Evolutionary conservation across 1,140 invertebrate species (phyloP).

Genomic region (Zelostemma sp.): DNA sequence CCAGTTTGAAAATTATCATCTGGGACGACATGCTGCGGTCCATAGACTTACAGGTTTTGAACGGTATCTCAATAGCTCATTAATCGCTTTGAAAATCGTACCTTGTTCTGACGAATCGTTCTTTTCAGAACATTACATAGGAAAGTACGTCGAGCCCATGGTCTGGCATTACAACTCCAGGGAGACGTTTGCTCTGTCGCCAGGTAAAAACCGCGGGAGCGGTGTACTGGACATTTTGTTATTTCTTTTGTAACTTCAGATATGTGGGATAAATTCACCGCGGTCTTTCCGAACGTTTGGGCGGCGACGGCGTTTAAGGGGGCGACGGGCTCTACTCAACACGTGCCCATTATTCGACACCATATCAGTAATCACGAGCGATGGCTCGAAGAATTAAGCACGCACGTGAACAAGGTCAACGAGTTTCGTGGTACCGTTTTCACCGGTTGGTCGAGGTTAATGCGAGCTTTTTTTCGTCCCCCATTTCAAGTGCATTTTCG

Average conservation of each 20-base stretch:
- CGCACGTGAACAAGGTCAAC: conserved; percentile 69
- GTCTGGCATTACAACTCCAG: conserved; percentile 80
- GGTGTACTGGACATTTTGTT: not conserved
- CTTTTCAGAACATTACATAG: conserved; percentile 75
- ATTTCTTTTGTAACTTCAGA: conserved; percentile 39
- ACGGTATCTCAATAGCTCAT: conserved; percentile 59
- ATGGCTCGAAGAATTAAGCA: conserved; percentile 73
- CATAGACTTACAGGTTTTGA: conserved; percentile 76
- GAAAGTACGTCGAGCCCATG: conserved; percentile 85
- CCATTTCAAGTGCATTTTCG: too few species aligned
- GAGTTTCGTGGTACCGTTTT: conserved; percentile 77
- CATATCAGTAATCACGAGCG: conserved; percentile 79
- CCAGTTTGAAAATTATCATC: conserved; percentile 81
- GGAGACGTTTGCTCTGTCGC: conserved; percentile 65
- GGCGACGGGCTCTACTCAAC: conserved; percentile 81
- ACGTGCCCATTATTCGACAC: conserved; percentile 75
- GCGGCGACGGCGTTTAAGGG: conserved; percentile 93
- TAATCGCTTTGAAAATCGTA: not conserved
- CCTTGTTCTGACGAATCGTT: conserved; percentile 1
- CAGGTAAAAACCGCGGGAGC: conserved; percentile 54
- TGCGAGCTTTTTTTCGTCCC: not conserved
- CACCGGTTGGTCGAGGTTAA: conserved; percentile 83
- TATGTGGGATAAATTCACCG: conserved; percentile 85
- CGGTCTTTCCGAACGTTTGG: conserved; percentile 91
- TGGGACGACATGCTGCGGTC: conserved; percentile 96